A percentile compares a stretch with the other conserved stretches of the same genome.
These are phyloP conservation scores for Tenthredo livida DNA, from an alignment of 2,888 invertebrate species.

Conservation along the genomic window DNA sequence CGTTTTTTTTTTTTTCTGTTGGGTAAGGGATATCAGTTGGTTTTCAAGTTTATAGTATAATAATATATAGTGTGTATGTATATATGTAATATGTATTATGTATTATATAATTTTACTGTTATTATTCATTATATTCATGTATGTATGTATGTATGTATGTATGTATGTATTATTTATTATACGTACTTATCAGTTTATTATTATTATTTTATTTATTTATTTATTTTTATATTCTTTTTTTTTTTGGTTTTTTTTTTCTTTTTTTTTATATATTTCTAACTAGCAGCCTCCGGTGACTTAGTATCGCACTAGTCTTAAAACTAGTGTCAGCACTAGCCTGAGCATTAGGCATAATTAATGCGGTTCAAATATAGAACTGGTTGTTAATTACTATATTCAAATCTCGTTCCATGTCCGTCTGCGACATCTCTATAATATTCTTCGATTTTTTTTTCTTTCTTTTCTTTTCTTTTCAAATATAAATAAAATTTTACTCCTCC, in stretches of 20 bases:
- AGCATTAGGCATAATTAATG: constrained; percentile 69
- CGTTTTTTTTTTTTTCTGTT: background rate
- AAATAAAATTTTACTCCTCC: no score
- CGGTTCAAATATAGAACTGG: constrained; percentile 6
- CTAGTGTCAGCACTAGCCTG: constrained; percentile 74
- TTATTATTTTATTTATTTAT: background rate
- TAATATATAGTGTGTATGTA: background rate
- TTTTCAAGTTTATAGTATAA: constrained; percentile 55
- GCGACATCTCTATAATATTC: background rate
- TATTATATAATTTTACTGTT: constrained; percentile 12
- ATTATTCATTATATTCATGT: background rate
- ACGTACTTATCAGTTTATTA: background rate
- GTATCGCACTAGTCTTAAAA: constrained; percentile 70
- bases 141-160: no score
- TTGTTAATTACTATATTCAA: background rate
- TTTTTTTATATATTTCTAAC: constrained; percentile 45
- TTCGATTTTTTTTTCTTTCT: no score
- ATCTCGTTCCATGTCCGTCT: constrained; percentile 16
- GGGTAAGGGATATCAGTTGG: constrained; percentile 46
- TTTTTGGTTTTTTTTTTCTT: constrained; percentile 21
- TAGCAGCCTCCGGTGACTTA: constrained; percentile 76
- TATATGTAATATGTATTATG: no score
- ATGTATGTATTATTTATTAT: background rate
- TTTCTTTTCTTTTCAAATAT: background rate
- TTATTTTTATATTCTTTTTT: background rate